These are phyloP conservation scores for Synchiropus splendidus DNA, from an alignment of 2,113 vertebrate genomes.

Conservation along the genomic window DNA sequence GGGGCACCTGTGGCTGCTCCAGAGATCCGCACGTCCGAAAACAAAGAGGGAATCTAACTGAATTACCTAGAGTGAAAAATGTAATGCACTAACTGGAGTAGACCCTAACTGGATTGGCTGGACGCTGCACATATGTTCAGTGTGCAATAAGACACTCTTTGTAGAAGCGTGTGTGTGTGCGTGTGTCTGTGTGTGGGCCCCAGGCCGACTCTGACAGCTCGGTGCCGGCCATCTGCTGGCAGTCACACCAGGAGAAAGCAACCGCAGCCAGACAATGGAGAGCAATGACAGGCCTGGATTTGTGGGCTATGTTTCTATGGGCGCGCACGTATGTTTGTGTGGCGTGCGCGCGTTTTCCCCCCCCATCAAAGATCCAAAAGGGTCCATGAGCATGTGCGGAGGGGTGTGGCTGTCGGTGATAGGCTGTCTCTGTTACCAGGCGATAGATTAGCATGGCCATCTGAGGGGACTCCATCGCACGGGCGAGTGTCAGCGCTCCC, in stretches of 20 bases:
- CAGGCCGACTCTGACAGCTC: slow-evolving; percentile 63
- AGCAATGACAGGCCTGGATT: slow-evolving; percentile 71
- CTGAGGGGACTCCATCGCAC: slow-evolving; percentile 56
- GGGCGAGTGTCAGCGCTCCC: slow-evolving; percentile 23
- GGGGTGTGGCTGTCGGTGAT: slow-evolving; percentile 64
- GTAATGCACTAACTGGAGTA: slow-evolving; percentile 12
- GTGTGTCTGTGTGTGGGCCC: slow-evolving; percentile 54
- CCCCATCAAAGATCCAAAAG: slow-evolving; percentile 57
- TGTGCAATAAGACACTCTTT: slow-evolving; percentile 56
- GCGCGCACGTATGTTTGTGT: slow-evolving; percentile 22
- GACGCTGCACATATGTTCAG: slow-evolving; percentile 60
- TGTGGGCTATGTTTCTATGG: slow-evolving; percentile 43
- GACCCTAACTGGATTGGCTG: slow-evolving; percentile 31
- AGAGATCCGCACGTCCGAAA: slow-evolving; percentile 13
- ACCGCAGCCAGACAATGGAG: slow-evolving; percentile 67
- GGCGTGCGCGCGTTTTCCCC: slow-evolving; percentile 30
- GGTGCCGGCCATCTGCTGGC: slow-evolving; percentile 72
- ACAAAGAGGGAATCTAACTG: slow-evolving; percentile 10
- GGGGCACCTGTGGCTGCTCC: slow-evolving; percentile 52
- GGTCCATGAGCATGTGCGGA: slow-evolving; percentile 62
- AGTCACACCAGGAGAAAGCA: slow-evolving; percentile 71
- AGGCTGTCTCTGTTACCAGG: slow-evolving; percentile 69
- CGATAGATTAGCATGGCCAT: slow-evolving; percentile 64
- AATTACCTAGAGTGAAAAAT: background rate
- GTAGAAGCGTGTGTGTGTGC: slow-evolving; percentile 22